phyloP scores from a whole-genome alignment of 2,888 invertebrate species.

The Cynaeus angustus region DNA sequence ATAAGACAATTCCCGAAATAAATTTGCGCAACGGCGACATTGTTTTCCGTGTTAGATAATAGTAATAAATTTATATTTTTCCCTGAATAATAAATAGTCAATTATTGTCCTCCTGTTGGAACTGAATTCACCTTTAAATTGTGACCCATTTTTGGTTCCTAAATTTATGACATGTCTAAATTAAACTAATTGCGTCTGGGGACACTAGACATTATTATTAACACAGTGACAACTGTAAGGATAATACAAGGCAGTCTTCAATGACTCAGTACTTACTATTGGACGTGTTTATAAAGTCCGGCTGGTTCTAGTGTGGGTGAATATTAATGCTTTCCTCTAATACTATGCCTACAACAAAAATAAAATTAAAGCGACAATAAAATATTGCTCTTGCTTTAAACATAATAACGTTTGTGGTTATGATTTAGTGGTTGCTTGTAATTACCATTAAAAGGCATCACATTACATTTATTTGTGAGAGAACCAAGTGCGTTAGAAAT shows the following conservation, averaged over 20 bases:
- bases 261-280: slow-evolving; percentile 41
- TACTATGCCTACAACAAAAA: slow-evolving; percentile 54
- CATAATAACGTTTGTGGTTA: slow-evolving; percentile 42
- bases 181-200: slow-evolving; percentile 13
- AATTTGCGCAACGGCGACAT: too few species aligned
- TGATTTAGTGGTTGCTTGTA: slow-evolving; percentile 40
- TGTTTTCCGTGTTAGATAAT: too few species aligned
- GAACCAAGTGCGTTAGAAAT: too few species aligned
- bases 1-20: too few species aligned
- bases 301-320: slow-evolving; percentile 52
- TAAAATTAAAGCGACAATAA: slow-evolving; percentile 52
- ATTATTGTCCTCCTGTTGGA: too few species aligned
- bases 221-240: slow-evolving; percentile 37
- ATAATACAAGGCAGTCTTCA: slow-evolving; percentile 38
- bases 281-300: slow-evolving; percentile 31
- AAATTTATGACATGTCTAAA: slow-evolving; percentile 10
- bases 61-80: too few species aligned
- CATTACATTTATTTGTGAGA: slow-evolving; percentile 27
- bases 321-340: slow-evolving; percentile 56
- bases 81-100: too few species aligned
- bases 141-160: too few species aligned
- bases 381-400: slow-evolving; percentile 48
- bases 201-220: slow-evolving; percentile 22
- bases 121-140: too few species aligned
- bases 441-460: slow-evolving; percentile 37